Base-by-base conservation (phyloP, 1,140 invertebrate species). In the Rhynchophorus ferrugineus region DNA sequence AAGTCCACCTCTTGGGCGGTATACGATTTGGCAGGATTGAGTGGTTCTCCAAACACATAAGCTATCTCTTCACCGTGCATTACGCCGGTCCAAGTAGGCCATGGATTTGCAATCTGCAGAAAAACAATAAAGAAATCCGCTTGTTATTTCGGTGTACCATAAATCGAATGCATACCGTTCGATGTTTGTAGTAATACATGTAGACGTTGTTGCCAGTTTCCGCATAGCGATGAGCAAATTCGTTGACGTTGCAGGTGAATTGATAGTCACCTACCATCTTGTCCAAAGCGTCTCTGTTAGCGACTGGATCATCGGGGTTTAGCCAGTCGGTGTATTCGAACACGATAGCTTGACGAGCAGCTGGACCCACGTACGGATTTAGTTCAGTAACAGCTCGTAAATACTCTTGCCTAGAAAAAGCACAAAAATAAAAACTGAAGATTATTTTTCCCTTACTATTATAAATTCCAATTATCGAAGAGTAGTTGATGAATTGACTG, bases 201-300 rank as follows among this genome's bases (percentile, higher is more conserved):
- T 91, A 98, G 16, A 95, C 90, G 61, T 87, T 86, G 68, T 91
- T 88, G 2, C 89, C 87, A 14, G 84, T 85, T 58, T 89, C 83
- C 2, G 93, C 86, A 65, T 96, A 95, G 16, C 84, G 75, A 60
- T 87, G 80, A 1, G 92, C 90, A 65, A 88, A 85, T 64, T 96
- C 89, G 69, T 95, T 94, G 21, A 95, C 89, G 63, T 88, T 85
- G 73, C 95, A 98, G 0, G 92, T 91, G 69, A 98, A 98, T 61
- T 95, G 89, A 66, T 90, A 93, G 71, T 98, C 95, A 2, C 94
- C 94, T n/a, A 97, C 89, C 72, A 96, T 91, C 67, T 91, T 91
- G 64, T 95, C 92, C 19, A 95, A 73, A 8, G 85, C 83, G 64
- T 92, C 82, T 36, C 88, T 76, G 70, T 95, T 93, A 49, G 80